Evolutionary conservation across 2,888 invertebrate species (phyloP).

Genomic region (Dendrolimus houi): DNA sequence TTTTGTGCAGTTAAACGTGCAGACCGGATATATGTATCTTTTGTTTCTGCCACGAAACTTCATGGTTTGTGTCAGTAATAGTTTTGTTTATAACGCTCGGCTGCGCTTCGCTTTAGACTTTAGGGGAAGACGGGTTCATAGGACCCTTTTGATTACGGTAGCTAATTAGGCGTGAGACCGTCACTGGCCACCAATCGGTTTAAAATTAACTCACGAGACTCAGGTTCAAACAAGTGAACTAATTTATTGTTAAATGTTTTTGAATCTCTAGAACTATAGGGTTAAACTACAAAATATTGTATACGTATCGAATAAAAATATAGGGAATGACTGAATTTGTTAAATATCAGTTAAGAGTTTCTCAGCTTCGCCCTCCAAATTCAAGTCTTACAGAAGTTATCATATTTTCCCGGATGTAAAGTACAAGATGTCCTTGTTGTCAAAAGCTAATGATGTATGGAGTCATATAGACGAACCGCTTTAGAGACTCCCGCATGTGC

Average conservation of each 20-base stretch:
- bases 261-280: too few relatives aligned
- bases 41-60: conserved; percentile 46
- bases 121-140: conserved; percentile 34
- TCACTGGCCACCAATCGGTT: conserved; percentile 13
- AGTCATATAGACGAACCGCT: too few relatives aligned
- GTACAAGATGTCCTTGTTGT: too few relatives aligned
- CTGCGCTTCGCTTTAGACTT: conserved; percentile 25
- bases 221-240: neutral
- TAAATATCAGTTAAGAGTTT: neutral
- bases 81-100: conserved; percentile 50
- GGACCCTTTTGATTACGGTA: conserved; percentile 40
- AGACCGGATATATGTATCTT: conserved; percentile 47
- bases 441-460: too few relatives aligned
- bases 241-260: too few relatives aligned
- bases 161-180: conserved; percentile 34
- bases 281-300: too few relatives aligned
- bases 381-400: too few relatives aligned
- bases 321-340: neutral
- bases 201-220: conserved; percentile 5
- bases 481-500: too few relatives aligned
- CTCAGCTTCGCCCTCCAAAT: neutral
- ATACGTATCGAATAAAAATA: too few relatives aligned
- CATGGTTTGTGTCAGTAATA: conserved; percentile 53
- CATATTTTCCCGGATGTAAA: too few relatives aligned
- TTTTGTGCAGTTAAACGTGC: conserved; percentile 6